Base-by-base conservation (phyloP, 37 sponge, comb jelly and placozoan species). In the Lycopodina hypogea region DNA sequence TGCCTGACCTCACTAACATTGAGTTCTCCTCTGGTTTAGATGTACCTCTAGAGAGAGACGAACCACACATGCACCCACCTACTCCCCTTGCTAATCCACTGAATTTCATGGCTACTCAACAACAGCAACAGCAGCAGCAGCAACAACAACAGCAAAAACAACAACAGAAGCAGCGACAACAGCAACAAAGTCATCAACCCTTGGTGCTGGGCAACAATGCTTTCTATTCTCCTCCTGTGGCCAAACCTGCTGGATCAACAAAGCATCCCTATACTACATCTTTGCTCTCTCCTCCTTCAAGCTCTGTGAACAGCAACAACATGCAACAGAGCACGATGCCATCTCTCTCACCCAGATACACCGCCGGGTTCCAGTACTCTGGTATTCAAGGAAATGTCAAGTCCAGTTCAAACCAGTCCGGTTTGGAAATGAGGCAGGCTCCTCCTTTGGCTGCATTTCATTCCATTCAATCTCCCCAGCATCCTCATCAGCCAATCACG, bases 1-100 rank as follows among this genome's bases (percentile, higher is more conserved):
- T 92, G 19, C 93, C 93, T 41, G 93, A 92, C 68, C 85, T 92
- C 26, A 92, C 89, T 1, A 84, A 92, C 67, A 80, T 86, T 0
- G 89, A 88, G 60, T 92, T 92, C 78, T 78, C 76, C 33, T 78
- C 81, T 40, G 93, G 93, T 6, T 79, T 92, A 9, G 83, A 88
- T 26, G 82, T 84, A 6, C 93, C 93, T 15, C 61, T 92, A 18
- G 93, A 92, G 40, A 32, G 56, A 68, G 93, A 92, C 42, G 86
- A 87, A 29, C 73, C 76, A 32, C 72, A 75, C 23, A 60, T 71
- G 3, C 68, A 34, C 48, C 79, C 64, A 17, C 42, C 76, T 18
- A 34, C 17, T 41, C 1, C 15, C 32, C 1, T 72, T 28, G 36
- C 23, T 56, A 40, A 68, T 48, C 68, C 69, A 42, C 61, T 41